A percentile compares a stretch with the other conserved stretches of the same genome.
These are phyloP conservation scores for Anolis carolinensis DNA, from an alignment of 2,113 vertebrate genomes.

Conservation along the genomic window DNA sequence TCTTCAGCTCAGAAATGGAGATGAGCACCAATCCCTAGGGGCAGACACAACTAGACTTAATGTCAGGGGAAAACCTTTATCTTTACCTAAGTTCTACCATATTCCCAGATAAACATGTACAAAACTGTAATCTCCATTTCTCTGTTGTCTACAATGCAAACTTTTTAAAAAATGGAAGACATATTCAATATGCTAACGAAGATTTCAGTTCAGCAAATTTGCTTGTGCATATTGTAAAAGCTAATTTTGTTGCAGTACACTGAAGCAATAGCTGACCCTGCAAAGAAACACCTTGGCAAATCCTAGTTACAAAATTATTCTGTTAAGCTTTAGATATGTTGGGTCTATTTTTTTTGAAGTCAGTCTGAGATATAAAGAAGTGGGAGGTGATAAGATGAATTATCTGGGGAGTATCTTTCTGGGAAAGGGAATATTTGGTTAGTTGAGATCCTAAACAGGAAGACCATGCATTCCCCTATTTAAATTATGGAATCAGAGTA, in stretches of 20 bases:
- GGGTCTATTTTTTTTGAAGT: background rate
- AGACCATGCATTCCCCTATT: too few species aligned
- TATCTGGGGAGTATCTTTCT: too few species aligned
- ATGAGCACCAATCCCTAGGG: too few species aligned
- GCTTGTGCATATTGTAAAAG: background rate
- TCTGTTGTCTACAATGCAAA: background rate
- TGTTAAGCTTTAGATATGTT: background rate
- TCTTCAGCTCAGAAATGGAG: too few species aligned
- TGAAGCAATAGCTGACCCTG: background rate
- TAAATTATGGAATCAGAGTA: too few species aligned
- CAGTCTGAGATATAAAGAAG: background rate
- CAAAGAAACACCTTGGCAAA: background rate
- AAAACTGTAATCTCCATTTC: background rate
- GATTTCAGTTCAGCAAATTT: background rate
- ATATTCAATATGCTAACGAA: background rate
- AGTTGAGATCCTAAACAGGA: too few species aligned
- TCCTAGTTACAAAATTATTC: background rate
- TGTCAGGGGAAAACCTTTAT: too few species aligned
- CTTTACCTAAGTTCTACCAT: too few species aligned
- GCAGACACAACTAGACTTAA: too few species aligned
- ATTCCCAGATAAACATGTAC: background rate
- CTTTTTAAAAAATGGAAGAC: background rate
- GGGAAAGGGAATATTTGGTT: too few species aligned
- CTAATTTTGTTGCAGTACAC: background rate
- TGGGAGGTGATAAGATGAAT: too few species aligned